phyloP scores from a whole-genome alignment of 2,888 invertebrate species.

The Volucella zonaria region DNA sequence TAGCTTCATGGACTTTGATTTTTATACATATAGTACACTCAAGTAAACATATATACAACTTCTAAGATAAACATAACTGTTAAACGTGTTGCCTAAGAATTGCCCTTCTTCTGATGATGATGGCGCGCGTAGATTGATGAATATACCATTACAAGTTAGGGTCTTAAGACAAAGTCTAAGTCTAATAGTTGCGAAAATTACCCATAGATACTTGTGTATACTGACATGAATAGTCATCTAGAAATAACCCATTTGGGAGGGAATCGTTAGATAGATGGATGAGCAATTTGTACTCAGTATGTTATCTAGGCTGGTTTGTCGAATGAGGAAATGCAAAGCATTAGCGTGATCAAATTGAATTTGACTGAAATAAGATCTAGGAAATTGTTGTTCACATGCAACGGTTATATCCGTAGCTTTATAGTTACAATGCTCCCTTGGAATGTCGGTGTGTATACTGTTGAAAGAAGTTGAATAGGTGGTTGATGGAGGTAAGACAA shows the following conservation, averaged over 20 bases:
- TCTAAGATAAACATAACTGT: slow-evolving; percentile 59
- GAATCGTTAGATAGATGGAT: neutral
- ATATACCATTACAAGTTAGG: slow-evolving; percentile 22
- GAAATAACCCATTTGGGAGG: slow-evolving; percentile 17
- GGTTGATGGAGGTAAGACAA: neutral
- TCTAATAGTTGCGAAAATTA: slow-evolving; percentile 59
- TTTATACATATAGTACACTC: slow-evolving; percentile 29
- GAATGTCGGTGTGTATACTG: neutral
- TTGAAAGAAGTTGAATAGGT: slow-evolving; percentile 21
- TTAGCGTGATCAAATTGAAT: slow-evolving; percentile 45
- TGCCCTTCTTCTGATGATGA: slow-evolving; percentile 37
- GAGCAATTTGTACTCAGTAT: too few relatives aligned
- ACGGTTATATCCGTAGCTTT: slow-evolving; percentile 59
- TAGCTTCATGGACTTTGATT: slow-evolving; percentile 59
- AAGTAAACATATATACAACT: slow-evolving; percentile 48
- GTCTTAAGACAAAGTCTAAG: slow-evolving; percentile 15
- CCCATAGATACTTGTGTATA: neutral
- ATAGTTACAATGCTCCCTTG: neutral
- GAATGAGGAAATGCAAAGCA: slow-evolving; percentile 19
- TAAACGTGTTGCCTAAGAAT: slow-evolving; percentile 55
- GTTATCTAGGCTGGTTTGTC: neutral
- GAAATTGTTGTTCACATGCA: slow-evolving; percentile 51
- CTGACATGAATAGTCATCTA: slow-evolving; percentile 24
- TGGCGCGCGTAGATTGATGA: slow-evolving; percentile 30
- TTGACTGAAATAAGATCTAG: slow-evolving; percentile 44